A percentile compares a stretch with the other conserved stretches of the same genome.
phyloP scores from a whole-genome alignment of 2,797 vertebrate genomes.

The Spheniscus humboldti region DNA sequence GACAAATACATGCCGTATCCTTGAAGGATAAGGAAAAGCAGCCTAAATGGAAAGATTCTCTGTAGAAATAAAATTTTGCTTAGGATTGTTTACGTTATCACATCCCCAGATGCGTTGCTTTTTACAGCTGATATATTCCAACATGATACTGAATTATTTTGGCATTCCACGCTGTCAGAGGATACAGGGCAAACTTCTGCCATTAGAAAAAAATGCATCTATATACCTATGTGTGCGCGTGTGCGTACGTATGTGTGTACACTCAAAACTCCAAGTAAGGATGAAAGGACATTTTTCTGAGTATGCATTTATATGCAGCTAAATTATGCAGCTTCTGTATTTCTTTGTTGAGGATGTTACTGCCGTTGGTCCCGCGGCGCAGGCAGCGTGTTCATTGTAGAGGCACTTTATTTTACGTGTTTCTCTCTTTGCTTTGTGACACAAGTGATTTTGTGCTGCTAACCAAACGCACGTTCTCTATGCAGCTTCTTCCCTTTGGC shows the following conservation, averaged over 20 bases:
- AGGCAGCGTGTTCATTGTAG: neutral
- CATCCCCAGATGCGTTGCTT: neutral
- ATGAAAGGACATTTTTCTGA: neutral
- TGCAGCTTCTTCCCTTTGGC: neutral
- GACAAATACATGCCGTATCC: neutral
- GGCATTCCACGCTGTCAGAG: neutral
- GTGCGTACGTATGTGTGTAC: neutral
- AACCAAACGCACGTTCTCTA: neutral
- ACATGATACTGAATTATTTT: neutral
- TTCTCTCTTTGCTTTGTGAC: neutral
- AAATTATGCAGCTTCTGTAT: neutral
- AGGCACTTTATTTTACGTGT: neutral
- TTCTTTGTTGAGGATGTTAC: neutral
- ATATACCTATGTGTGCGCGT: fast-evolving
- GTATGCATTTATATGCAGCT: neutral
- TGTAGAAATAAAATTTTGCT: neutral
- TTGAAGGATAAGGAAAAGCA: neutral
- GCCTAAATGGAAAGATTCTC: neutral
- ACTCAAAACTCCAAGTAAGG: neutral
- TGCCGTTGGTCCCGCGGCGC: neutral
- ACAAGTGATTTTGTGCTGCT: neutral
- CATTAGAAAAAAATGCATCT: neutral
- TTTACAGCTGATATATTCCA: neutral
- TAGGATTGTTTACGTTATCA: neutral
- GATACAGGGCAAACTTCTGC: neutral